Evolutionary conservation across 2,113 vertebrate genomes (phyloP), one percentile per base, ranked within the genome.

Genomic region (Grallaria varia): DNA sequence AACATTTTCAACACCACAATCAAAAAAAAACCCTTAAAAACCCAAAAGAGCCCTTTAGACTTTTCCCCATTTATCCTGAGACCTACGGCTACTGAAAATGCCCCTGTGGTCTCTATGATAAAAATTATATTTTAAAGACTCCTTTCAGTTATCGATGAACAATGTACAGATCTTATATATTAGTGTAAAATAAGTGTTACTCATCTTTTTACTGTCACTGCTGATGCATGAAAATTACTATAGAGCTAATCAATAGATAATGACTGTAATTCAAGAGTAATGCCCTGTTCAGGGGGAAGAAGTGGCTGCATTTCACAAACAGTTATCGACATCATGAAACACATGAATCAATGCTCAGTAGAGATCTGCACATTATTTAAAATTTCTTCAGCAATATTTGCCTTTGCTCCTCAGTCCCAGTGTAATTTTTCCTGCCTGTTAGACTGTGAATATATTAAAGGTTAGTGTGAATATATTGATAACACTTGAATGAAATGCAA

Each of bases 231-330:
- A 90, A 91, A 94, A 90, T 73, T 5, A 47, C 94, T 87, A 44
- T 3, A 53, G 58, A 85, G 62, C 14, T 90, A 95, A 93, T 96
- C 90, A 85, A 85, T 91, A 94, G 52, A 68, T 76, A 95, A 91
- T 78, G 84, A 81, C 39, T 89, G 18, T 28, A 86, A 80, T 91
- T 92, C 82, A 94, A 13, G 23, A 93, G 52, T 60, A 94, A 68
- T 30, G 55, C 52, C 85, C 52, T 68, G 19, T 76, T 92, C 62
- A 72, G 49, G 83, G 45, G 28, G 7, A 79, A 96, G 89, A 87
- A 86, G 86, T 37, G 14, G 49, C 55, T 66, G 55, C 87, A 95
- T 87, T 94, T 94, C 84, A 63, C 71, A 94, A 96, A 87, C 78
- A 92, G 67, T 85, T 92, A 89, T 30, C 92, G 85, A 96, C 56